Evolutionary conservation across 2,797 vertebrate species (phyloP), one percentile per base, ranked within the genome.

Genomic region (Micrastur ruficollis): DNA sequence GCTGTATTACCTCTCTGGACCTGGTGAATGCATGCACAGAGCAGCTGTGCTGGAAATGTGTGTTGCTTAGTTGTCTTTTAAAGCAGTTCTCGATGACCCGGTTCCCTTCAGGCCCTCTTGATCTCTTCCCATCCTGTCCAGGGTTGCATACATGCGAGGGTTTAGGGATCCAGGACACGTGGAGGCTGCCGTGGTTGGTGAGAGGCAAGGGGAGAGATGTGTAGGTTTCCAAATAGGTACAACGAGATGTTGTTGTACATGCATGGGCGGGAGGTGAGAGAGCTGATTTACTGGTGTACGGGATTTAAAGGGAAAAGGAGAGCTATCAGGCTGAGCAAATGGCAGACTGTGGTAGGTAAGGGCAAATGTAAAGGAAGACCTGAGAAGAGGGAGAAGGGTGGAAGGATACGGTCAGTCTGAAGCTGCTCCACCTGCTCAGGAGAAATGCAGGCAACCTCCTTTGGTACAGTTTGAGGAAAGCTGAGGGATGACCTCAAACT

Each of bases 61-160:
- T 25, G 4, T 59, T 95, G 50, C 55, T 86, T 63, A 47, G 23
- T 61, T 2, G 1, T 65, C n/a, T 49, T 29, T 55, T 53, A 11
- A 46, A 83, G 38, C 52, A 46, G 27, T 14, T 81, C 21, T 73
- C 0, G 0, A 40, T 31, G 44, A 53, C 31, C 21, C 1, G 2
- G 44, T 34, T 88, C 40, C 36, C 29, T 42, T 75, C 27, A 66
- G 26, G 20, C 9, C 26, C 27, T 19, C 8, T 0, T 0, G 0
- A 5, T 40, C 31, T 49, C 36, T 22, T 84, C 15, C 31, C 2
- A 1, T 46, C 22, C 31, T 76, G 3, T 2, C 12, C 2, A 0
- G 0, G 34, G 32, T 0, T 80, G 29, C 1, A 2, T 46, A 53
- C 1, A 0, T 38, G n/a, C 0, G 4, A 47, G 15, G 27, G 11